Conservation (phyloP, 2,797 vertebrate species). For the Poeciliopsis presidionis region DNA sequence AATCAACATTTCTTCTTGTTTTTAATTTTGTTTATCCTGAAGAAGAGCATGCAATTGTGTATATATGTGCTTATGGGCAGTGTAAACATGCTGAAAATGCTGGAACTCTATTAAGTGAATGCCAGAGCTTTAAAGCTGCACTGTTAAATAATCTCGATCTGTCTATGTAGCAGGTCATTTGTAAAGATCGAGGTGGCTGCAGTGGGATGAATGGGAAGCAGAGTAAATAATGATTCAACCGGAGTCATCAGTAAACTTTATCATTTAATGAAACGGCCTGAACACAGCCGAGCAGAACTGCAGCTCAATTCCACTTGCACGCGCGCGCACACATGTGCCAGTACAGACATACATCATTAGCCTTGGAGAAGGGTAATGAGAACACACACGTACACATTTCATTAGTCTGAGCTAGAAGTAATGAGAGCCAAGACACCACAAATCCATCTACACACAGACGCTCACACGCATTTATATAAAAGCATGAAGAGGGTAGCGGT, state of each 20-base stretch:
- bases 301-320: slow-evolving; percentile 71
- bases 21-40: not conserved
- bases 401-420: slow-evolving; percentile 69
- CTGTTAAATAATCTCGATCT: slow-evolving; percentile 72
- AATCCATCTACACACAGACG: slow-evolving; percentile 45
- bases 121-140: slow-evolving; percentile 48
- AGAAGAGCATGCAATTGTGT: slow-evolving; percentile 30
- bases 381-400: slow-evolving; percentile 65
- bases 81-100: slow-evolving; percentile 41
- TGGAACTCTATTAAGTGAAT: slow-evolving; percentile 49
- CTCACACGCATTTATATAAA: slow-evolving; percentile 9
- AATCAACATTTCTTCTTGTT: not conserved
- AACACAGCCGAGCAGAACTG: slow-evolving; percentile 73
- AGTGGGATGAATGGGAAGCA: slow-evolving; percentile 63
- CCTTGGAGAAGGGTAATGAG: slow-evolving; percentile 68
- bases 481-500: slow-evolving; percentile 24
- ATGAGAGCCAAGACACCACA: slow-evolving; percentile 51
- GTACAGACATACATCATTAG: slow-evolving; percentile 73
- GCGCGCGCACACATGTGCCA: slow-evolving; percentile 56
- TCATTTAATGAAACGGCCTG: slow-evolving; percentile 80
- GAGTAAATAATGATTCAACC: slow-evolving; percentile 74
- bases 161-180: slow-evolving; percentile 65
- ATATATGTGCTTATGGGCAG: slow-evolving; percentile 23
- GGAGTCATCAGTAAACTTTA: slow-evolving; percentile 81
- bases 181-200: slow-evolving; percentile 72